A percentile compares a stretch with the other conserved stretches of the same genome.
phyloP scores from a whole-genome alignment of 2,888 invertebrate genomes.

The Tetranychus truncatus region DNA sequence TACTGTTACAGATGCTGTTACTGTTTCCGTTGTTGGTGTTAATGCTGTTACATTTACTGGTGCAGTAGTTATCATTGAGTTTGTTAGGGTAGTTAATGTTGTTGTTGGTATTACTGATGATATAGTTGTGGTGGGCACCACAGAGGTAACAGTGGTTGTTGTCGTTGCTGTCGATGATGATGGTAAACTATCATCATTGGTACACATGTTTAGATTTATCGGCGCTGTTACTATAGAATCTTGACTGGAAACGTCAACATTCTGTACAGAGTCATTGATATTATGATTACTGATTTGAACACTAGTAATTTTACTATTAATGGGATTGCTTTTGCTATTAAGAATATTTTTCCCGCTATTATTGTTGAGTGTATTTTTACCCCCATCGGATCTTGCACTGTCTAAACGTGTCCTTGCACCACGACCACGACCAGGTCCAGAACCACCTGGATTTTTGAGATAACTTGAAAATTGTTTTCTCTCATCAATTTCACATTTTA shows the following conservation, averaged over 20 bases:
- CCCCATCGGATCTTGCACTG: conserved; percentile 13
- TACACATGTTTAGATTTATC: not conserved
- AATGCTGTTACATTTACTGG: no score
- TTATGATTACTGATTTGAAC: no score
- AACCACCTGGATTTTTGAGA: not conserved
- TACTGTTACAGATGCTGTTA: not conserved
- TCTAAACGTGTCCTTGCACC: conserved; percentile 14
- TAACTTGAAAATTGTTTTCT: conserved; percentile 37
- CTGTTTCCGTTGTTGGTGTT: no score
- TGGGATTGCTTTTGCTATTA: not conserved
- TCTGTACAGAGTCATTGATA: conserved; percentile 2
- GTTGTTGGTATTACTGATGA: not conserved
- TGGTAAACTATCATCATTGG: not conserved
- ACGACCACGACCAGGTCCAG: conserved; percentile 10
- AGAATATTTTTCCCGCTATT: not conserved
- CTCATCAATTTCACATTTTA: conserved; percentile 58
- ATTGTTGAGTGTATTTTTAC: not conserved
- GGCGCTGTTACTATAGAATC: conserved; percentile 12
- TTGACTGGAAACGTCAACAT: conserved; percentile 16
- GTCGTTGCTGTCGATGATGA: not conserved
- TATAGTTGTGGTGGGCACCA: not conserved
- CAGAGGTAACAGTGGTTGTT: not conserved
- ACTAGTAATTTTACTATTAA: no score
- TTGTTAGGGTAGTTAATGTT: not conserved
- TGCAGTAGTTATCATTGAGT: no score